Percentiles rank a stretch among this genome's conserved stretches.
Evolutionary conservation across 2,888 invertebrate species (phyloP).

Genomic region (Embidobia sp.): DNA sequence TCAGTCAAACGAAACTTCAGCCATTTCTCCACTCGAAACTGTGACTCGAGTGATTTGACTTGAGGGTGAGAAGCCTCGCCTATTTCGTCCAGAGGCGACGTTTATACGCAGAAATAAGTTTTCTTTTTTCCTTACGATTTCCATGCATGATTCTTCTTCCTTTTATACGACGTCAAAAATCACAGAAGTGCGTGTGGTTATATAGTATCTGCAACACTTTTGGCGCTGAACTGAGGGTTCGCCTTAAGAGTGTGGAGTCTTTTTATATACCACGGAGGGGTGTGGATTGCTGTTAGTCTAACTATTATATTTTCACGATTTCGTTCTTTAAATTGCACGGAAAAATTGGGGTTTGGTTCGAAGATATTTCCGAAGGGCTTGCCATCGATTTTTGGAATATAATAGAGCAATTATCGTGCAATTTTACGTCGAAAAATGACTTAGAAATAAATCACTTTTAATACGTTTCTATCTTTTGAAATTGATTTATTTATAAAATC

Average conservation of each 20-base stretch:
- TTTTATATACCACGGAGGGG: slow-evolving; percentile 40
- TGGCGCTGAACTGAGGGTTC: slow-evolving; percentile 63
- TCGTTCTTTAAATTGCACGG: slow-evolving; percentile 25
- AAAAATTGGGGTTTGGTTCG: slow-evolving; percentile 15
- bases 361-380: too few species aligned
- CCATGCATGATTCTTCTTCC: slow-evolving; percentile 8
- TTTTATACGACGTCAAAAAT: slow-evolving; percentile 27
- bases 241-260: slow-evolving; percentile 47
- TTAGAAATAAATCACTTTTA: too few species aligned
- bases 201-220: slow-evolving; percentile 44
- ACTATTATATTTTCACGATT: slow-evolving; percentile 71
- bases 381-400: too few species aligned
- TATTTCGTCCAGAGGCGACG: slow-evolving; percentile 24
- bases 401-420: too few species aligned
- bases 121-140: slow-evolving; percentile 33
- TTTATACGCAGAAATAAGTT: slow-evolving; percentile 29
- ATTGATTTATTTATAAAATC: too few species aligned
- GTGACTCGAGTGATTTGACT: too few species aligned
- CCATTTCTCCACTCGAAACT: too few species aligned
- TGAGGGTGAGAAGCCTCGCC: slow-evolving; percentile 31
- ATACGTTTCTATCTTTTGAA: too few species aligned
- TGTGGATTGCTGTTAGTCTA: slow-evolving; percentile 75
- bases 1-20: too few species aligned
- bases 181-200: slow-evolving; percentile 50
- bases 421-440: too few species aligned